Evolutionary conservation across 2,113 vertebrate genomes (phyloP).

Genomic region (Myotis davidii): DNA sequence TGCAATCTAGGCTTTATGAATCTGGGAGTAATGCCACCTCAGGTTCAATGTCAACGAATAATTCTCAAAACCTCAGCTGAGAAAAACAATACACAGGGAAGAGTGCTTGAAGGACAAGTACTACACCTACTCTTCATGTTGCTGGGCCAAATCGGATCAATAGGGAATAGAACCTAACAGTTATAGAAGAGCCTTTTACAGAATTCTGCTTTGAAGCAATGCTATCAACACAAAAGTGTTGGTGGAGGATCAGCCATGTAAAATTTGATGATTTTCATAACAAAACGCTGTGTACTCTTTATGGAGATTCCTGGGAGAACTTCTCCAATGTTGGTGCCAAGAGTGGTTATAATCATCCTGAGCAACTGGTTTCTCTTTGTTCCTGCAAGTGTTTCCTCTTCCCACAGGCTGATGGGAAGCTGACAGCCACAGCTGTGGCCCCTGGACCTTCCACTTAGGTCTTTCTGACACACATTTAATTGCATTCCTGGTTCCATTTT

Average conservation of each 20-base stretch:
- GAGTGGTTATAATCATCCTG: not conserved
- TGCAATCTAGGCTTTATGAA: not conserved
- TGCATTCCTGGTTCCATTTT: not conserved
- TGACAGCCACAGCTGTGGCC: not conserved
- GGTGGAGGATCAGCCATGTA: not conserved
- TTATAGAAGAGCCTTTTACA: not conserved
- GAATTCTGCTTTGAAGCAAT: not conserved
- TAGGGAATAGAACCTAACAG: not conserved
- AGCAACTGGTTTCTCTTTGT: not conserved
- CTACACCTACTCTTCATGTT: not conserved
- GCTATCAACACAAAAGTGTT: not conserved
- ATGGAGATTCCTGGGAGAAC: not conserved
- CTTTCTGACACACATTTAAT: not conserved
- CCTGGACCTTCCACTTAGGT: not conserved
- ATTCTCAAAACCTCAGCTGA: not conserved
- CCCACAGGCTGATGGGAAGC: not conserved
- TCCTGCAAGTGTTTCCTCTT: not conserved
- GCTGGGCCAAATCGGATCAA: not conserved
- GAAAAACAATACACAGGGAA: not conserved
- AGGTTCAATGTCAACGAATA: not conserved
- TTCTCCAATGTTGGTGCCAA: slow-evolving; percentile 12
- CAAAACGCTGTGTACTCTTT: slow-evolving; percentile 39
- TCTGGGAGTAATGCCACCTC: not conserved
- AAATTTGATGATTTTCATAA: slow-evolving; percentile 22
- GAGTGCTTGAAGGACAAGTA: not conserved